Conservation (phyloP, 2,888 invertebrate species). For the Chrysina gloriosa region DNA sequence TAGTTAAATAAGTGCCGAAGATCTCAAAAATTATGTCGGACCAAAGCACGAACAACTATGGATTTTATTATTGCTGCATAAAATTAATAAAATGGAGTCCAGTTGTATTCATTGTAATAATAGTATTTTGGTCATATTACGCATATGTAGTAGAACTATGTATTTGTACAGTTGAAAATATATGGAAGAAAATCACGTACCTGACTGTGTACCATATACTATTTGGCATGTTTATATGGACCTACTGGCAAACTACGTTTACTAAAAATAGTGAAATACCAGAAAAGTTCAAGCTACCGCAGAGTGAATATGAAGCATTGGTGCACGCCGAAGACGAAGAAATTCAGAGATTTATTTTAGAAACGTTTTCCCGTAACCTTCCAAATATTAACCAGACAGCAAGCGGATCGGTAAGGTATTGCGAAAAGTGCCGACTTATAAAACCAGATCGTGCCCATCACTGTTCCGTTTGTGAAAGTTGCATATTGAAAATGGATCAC, state of each 20-base stretch:
- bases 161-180: constrained; percentile 84
- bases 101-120: constrained; percentile 89
- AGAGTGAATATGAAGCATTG: constrained; percentile 81
- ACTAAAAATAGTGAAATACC: constrained; percentile 85
- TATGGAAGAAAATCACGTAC: constrained; percentile 83
- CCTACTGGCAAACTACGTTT: constrained; percentile 95
- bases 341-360: constrained; percentile 81
- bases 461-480: constrained; percentile 94
- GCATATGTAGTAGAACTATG: constrained; percentile 96
- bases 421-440: constrained; percentile 93
- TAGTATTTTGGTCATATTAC: constrained; percentile 97
- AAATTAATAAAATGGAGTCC: constrained; percentile 93
- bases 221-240: constrained; percentile 91
- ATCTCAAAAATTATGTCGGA: not conserved
- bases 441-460: constrained; percentile 99
- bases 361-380: constrained; percentile 83
- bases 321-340: constrained; percentile 83
- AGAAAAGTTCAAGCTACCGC: constrained; percentile 86
- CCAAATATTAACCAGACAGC: constrained; percentile 86
- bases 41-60: not conserved
- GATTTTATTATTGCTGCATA: constrained; percentile 71
- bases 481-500: constrained; percentile 98
- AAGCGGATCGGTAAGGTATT: constrained; percentile 84
- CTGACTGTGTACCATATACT: constrained; percentile 90
- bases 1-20: not conserved